Evolutionary conservation across 2,113 vertebrate genomes (phyloP).

Genomic region (Orientallactaga bullata): DNA sequence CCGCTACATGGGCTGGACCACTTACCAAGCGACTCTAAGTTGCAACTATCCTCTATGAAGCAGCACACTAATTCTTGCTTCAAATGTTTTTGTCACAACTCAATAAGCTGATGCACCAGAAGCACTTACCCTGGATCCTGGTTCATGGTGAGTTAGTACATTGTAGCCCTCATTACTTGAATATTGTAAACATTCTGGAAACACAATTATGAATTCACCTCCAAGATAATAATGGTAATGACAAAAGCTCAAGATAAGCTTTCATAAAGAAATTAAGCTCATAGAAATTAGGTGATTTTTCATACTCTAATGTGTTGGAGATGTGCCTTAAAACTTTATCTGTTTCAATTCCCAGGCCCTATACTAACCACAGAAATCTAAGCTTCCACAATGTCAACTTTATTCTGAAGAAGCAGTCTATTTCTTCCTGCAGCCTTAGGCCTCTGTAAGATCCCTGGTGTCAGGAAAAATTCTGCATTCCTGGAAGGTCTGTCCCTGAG

Average conservation of each 20-base stretch:
- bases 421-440: not conserved
- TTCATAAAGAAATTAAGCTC: slow-evolving; percentile 2
- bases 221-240: not conserved
- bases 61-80: slow-evolving; percentile 33
- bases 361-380: not conserved
- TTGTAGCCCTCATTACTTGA: slow-evolving; percentile 21
- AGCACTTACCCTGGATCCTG: slow-evolving; percentile 50
- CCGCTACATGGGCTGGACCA: slow-evolving; percentile 8
- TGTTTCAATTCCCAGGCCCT: slow-evolving; percentile 7
- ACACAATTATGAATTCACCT: slow-evolving; percentile 43
- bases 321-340: not conserved
- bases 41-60: slow-evolving; percentile 64
- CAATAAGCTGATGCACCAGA: slow-evolving; percentile 56
- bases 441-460: not conserved
- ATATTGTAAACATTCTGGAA: slow-evolving; percentile 33
- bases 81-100: slow-evolving; percentile 53
- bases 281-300: not conserved
- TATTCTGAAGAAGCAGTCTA: not conserved
- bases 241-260: not conserved
- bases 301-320: slow-evolving; percentile 26
- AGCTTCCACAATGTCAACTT: not conserved
- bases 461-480: not conserved
- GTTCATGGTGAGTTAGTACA: not conserved
- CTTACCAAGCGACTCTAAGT: slow-evolving; percentile 19
- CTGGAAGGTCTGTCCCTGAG: not conserved